Conservation (phyloP, 1,140 invertebrate genomes). For the Mamestra configurata region DNA sequence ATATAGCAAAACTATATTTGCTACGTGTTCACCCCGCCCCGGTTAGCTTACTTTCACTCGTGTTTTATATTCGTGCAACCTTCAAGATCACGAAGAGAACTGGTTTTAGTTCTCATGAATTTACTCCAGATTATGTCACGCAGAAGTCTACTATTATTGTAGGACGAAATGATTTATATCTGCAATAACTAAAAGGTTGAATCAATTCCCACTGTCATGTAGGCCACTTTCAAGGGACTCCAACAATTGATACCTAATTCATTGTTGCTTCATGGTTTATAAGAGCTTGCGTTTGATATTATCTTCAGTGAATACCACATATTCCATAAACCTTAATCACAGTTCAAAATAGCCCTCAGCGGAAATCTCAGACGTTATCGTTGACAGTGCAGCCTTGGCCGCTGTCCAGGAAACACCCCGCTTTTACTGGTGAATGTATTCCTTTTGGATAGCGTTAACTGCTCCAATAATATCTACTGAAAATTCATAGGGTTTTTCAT, state of each 20-base stretch:
- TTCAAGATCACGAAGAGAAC: slow-evolving; percentile 56
- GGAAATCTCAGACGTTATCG: slow-evolving; percentile 13
- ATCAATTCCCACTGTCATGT: neutral
- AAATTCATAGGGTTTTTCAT: slow-evolving; percentile 7
- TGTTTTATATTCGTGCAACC: slow-evolving; percentile 53
- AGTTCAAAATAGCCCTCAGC: slow-evolving; percentile 26
- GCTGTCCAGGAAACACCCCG: slow-evolving; percentile 50
- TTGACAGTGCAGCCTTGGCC: slow-evolving; percentile 55
- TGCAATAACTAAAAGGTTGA: neutral
- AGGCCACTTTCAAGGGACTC: neutral
- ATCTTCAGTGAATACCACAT: neutral
- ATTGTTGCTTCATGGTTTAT: neutral
- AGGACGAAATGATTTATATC: neutral
- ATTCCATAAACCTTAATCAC: slow-evolving; percentile 30
- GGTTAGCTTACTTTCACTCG: slow-evolving; percentile 56
- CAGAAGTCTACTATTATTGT: slow-evolving; percentile 24
- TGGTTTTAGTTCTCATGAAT: slow-evolving; percentile 49
- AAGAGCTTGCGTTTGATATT: neutral
- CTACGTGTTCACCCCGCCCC: slow-evolving; percentile 27
- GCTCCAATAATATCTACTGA: neutral
- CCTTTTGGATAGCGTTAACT: neutral
- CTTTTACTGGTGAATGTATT: slow-evolving; percentile 59
- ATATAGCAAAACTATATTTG: slow-evolving; percentile 38
- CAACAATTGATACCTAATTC: neutral
- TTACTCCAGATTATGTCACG: slow-evolving; percentile 39